phyloP scores from a whole-genome alignment of 2,797 vertebrate genomes.

The Meriones psammophilus region DNA sequence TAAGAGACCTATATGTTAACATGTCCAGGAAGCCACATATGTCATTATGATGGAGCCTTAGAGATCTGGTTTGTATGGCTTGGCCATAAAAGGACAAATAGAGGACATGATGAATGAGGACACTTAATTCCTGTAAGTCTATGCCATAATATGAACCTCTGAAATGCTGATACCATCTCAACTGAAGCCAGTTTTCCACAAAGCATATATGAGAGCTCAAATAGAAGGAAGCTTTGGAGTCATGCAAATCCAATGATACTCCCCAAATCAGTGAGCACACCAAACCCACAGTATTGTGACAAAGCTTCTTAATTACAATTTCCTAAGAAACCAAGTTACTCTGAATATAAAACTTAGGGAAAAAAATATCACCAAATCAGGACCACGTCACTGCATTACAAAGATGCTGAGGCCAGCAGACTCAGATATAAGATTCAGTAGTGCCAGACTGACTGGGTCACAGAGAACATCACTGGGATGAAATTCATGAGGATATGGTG shows the following conservation, averaged over 20 bases:
- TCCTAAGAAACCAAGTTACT: constrained; percentile 45
- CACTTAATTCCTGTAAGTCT: not conserved
- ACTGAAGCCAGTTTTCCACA: constrained; percentile 10
- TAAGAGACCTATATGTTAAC: not conserved
- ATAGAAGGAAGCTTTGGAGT: not conserved
- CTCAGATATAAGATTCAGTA: not conserved
- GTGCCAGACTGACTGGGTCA: not conserved
- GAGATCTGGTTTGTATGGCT: not conserved
- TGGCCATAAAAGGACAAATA: not conserved
- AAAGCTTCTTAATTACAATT: constrained; percentile 10
- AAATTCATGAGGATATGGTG: not conserved
- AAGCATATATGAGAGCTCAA: not conserved
- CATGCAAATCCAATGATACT: not conserved
- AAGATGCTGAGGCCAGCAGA: not conserved
- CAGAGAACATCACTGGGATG: not conserved
- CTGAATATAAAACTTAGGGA: constrained; percentile 27
- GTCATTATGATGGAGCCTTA: not conserved
- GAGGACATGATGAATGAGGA: not conserved
- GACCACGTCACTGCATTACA: not conserved
- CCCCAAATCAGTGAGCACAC: not conserved
- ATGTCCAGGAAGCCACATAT: not conserved
- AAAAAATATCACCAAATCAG: not conserved
- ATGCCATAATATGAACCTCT: not conserved
- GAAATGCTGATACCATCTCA: not conserved
- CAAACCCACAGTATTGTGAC: not conserved